phyloP scores from a whole-genome alignment of 2,888 invertebrate genomes.

The Lutraria lutraria region DNA sequence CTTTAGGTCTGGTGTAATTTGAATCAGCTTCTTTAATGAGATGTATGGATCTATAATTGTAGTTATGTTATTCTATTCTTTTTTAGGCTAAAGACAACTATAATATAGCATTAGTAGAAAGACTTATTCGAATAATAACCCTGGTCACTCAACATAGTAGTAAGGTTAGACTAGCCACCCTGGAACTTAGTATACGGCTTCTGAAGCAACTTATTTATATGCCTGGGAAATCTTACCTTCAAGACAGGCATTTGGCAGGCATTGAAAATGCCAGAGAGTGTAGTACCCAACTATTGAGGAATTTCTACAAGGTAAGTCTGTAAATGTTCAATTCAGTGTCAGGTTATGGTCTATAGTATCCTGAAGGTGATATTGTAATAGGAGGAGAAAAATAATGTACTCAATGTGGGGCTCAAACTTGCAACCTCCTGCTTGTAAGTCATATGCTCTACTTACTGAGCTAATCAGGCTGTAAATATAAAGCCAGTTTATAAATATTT shows the following conservation, averaged over 20 bases:
- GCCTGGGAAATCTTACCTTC: constrained; percentile 89
- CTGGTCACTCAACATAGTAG: constrained; percentile 96
- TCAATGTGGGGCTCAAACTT: no score
- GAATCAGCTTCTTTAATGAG: no score
- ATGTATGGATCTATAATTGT: no score
- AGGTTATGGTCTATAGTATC: no score
- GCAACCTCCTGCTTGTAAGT: no score
- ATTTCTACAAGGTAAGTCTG: constrained; percentile 93
- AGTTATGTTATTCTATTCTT: constrained; percentile 36
- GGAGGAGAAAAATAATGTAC: no score
- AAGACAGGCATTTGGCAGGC: constrained; percentile 90
- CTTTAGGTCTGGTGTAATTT: no score
- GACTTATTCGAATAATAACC: constrained; percentile 93
- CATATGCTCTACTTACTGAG: no score
- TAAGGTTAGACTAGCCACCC: constrained; percentile 95
- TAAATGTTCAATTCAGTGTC: no score
- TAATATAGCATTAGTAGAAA: constrained; percentile 93
- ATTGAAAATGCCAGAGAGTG: constrained; percentile 92
- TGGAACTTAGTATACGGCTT: constrained; percentile 95
- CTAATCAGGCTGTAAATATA: no score
- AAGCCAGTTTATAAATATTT: no score
- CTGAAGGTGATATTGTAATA: no score
- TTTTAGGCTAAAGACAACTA: constrained; percentile 90
- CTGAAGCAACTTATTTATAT: constrained; percentile 90
- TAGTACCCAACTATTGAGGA: constrained; percentile 94